These are phyloP conservation scores for Catocala fraxini DNA, from an alignment of 2,888 invertebrate species.

Conservation along the genomic window DNA sequence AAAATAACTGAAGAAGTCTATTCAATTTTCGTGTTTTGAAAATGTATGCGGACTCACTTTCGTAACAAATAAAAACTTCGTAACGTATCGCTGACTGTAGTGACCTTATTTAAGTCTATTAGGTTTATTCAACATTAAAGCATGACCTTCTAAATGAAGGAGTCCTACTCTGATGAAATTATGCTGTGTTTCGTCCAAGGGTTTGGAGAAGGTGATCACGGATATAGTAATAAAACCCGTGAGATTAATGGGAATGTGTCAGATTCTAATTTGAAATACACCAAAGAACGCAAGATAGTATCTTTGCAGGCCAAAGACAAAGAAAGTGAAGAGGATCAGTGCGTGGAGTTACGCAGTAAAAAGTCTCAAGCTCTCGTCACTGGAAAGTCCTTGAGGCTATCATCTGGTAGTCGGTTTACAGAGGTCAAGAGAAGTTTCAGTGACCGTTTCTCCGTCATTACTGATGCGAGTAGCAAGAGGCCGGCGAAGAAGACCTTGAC, in stretches of 20 bases:
- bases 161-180: conserved; percentile 84
- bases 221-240: conserved; percentile 68
- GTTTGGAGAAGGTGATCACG: conserved; percentile 83
- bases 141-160: conserved; percentile 85
- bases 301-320: conserved; percentile 55
- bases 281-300: conserved; percentile 62
- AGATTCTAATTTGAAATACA: conserved; percentile 67
- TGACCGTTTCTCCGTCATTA: conserved; percentile 79
- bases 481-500: conserved; percentile 73
- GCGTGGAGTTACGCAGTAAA: conserved; percentile 60
- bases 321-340: conserved; percentile 46
- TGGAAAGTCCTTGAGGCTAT: conserved; percentile 73
- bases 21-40: conserved; percentile 45
- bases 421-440: conserved; percentile 84
- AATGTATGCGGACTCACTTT: conserved; percentile 47
- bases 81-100: conserved; percentile 43
- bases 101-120: conserved; percentile 52
- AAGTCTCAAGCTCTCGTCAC: conserved; percentile 61
- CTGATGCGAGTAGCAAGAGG: conserved; percentile 72
- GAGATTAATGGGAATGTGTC: conserved; percentile 68
- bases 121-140: conserved; percentile 45
- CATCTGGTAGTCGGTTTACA: conserved; percentile 68
- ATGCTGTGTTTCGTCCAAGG: conserved; percentile 92
- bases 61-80: conserved; percentile 32
- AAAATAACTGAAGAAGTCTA: conserved; percentile 34